Percentiles rank a stretch among this genome's conserved stretches.
Evolutionary conservation across 2,113 vertebrate species (phyloP).

Genomic region (Barbus barbus): DNA sequence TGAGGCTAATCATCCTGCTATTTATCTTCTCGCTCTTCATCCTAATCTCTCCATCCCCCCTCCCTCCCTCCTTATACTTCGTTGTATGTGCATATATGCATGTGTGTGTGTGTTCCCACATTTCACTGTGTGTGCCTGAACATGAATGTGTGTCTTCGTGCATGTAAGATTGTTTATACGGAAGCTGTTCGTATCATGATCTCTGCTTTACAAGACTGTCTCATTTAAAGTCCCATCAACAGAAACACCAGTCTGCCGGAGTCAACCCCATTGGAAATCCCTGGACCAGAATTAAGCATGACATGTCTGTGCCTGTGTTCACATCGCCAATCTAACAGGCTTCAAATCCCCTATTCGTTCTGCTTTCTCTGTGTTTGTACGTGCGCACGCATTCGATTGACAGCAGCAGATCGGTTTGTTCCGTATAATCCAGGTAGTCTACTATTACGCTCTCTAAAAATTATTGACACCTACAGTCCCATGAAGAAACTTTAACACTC

Average conservation of each 20-base stretch:
- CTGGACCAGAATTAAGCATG: conserved; percentile 54
- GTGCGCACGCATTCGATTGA: conserved; percentile 15
- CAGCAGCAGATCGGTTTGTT: conserved; percentile 9
- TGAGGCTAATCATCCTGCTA: conserved; percentile 60
- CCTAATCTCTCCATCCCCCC: conserved; percentile 52
- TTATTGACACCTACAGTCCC: not conserved
- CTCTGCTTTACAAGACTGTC: conserved; percentile 46
- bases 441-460: not conserved
- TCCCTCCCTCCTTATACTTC: not conserved
- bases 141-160: conserved; percentile 61
- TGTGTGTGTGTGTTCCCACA: conserved; percentile 23
- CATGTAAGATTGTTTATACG: conserved; percentile 57
- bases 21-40: conserved; percentile 58
- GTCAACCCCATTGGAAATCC: conserved; percentile 52
- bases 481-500: not conserved
- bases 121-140: conserved; percentile 34
- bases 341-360: conserved; percentile 27
- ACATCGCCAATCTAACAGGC: conserved; percentile 44
- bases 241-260: conserved; percentile 48
- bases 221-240: conserved; percentile 53
- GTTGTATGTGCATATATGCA: conserved; percentile 40
- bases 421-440: conserved; percentile 3
- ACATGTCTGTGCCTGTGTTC: conserved; percentile 56
- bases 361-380: conserved; percentile 13
- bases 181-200: conserved; percentile 55